Evolutionary conservation across 2,888 invertebrate genomes (phyloP).

Genomic region (Octonoba sinensis): DNA sequence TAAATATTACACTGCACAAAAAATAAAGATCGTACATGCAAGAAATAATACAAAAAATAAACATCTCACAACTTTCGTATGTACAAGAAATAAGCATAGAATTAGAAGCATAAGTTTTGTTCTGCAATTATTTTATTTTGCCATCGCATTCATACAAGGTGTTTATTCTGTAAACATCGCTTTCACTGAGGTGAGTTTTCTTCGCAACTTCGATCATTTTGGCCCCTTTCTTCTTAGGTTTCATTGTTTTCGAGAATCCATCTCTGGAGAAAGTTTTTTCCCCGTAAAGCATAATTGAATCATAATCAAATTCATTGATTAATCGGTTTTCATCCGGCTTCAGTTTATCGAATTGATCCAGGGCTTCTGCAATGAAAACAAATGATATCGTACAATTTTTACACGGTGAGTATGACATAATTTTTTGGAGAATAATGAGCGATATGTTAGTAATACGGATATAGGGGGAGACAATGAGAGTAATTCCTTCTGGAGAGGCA

Average conservation of each 20-base stretch:
- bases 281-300: constrained; percentile 65
- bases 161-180: constrained; percentile 58
- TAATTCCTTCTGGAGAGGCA: no score
- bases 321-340: constrained; percentile 28
- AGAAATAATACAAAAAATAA: no score
- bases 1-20: no score
- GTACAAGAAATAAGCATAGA: no score
- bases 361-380: constrained; percentile 13
- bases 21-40: no score
- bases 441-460: no score
- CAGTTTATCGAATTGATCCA: constrained; percentile 52
- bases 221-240: constrained; percentile 13
- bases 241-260: constrained; percentile 39
- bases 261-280: constrained; percentile 59
- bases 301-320: constrained; percentile 58
- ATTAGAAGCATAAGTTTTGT: no score
- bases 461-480: no score
- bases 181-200: constrained; percentile 31
- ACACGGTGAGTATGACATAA: background rate
- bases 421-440: no score
- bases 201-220: constrained; percentile 36
- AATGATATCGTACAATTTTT: background rate
- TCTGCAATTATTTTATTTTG: no score
- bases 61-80: no score
- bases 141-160: constrained; percentile 53